Evolutionary conservation across 2,797 vertebrate species (phyloP).

Genomic region (Gymnothorax reevesii): DNA sequence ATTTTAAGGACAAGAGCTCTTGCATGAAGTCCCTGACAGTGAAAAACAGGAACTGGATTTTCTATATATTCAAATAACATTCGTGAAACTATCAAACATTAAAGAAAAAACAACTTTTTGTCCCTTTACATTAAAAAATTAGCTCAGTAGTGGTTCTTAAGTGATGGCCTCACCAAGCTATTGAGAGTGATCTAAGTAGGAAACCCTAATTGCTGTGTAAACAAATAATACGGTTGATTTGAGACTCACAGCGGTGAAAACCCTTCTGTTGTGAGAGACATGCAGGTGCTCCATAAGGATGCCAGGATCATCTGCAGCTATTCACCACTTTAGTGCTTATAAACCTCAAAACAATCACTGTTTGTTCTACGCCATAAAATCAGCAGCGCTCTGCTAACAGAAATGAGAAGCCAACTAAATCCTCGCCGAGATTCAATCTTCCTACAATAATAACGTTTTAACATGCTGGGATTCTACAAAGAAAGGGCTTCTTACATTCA

Average conservation of each 20-base stretch:
- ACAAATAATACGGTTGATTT: conserved; percentile 6
- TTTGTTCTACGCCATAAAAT: background rate
- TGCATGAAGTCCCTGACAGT: conserved; percentile 47
- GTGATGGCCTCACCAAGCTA: conserved; percentile 20
- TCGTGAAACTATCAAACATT: background rate
- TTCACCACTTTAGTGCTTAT: background rate
- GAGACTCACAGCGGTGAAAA: background rate
- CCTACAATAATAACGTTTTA: conserved; percentile 29
- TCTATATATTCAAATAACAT: conserved; percentile 46
- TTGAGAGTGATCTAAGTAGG: background rate
- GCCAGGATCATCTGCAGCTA: background rate
- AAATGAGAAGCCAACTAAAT: background rate
- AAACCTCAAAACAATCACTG: background rate
- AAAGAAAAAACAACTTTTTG: background rate
- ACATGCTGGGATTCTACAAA: conserved; percentile 28
- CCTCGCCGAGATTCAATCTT: conserved; percentile 12
- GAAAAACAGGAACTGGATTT: conserved; percentile 36
- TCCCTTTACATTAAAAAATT: background rate
- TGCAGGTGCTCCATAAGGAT: conserved; percentile 28
- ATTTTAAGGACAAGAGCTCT: conserved; percentile 47
- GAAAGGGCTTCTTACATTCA: conserved; percentile 43
- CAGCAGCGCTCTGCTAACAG: background rate
- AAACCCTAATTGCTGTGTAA: conserved; percentile 10
- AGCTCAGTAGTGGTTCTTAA: background rate
- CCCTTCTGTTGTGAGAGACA: background rate